Percentiles rank a stretch among this genome's conserved stretches.
These are phyloP conservation scores for Polypedilum vanderplanki DNA, from an alignment of 1,140 invertebrate species.

Conservation along the genomic window DNA sequence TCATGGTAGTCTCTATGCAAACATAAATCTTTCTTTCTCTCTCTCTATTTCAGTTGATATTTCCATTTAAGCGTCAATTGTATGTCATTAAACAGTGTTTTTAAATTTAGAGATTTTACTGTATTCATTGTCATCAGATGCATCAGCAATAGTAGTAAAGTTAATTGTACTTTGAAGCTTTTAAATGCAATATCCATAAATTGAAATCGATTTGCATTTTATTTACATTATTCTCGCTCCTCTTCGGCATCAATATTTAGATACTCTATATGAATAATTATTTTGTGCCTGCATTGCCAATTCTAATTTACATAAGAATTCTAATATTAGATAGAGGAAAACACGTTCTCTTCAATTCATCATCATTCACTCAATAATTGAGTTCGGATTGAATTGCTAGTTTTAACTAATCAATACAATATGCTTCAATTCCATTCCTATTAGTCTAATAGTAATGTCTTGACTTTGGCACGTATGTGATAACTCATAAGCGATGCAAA, in stretches of 20 bases:
- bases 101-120: too few relatives aligned
- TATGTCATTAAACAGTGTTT: background rate
- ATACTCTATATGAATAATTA: slow-evolving; percentile 3
- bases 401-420: too few relatives aligned
- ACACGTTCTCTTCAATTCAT: slow-evolving; percentile 11
- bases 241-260: background rate
- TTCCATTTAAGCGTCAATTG: slow-evolving; percentile 1
- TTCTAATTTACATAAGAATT: slow-evolving; percentile 16
- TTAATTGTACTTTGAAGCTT: too few relatives aligned
- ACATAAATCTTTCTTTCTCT: background rate
- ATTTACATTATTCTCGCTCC: too few relatives aligned
- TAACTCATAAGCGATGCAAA: background rate
- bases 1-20: background rate
- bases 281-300: background rate
- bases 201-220: too few relatives aligned
- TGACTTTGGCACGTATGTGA: slow-evolving; percentile 4
- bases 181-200: too few relatives aligned
- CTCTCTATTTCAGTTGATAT: background rate
- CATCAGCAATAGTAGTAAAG: too few relatives aligned
- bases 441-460: too few relatives aligned
- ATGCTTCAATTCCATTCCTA: too few relatives aligned
- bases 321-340: background rate
- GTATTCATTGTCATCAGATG: too few relatives aligned
- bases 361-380: background rate
- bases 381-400: too few relatives aligned